Evolutionary conservation across 2,888 invertebrate genomes (phyloP).

Genomic region (Pelosia muscerda): DNA sequence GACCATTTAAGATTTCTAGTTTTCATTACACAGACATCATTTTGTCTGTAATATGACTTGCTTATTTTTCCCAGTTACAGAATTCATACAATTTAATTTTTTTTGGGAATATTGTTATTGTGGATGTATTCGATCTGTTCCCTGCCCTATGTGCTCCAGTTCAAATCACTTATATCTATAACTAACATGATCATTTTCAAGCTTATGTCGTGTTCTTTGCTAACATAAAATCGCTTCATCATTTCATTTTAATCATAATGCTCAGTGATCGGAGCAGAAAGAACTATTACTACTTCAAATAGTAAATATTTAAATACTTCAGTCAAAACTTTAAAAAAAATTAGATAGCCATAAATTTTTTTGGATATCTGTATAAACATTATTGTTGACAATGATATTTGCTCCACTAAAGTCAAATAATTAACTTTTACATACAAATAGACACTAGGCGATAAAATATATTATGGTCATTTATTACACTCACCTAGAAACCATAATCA

Average conservation of each 20-base stretch:
- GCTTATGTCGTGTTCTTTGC: constrained; percentile 76
- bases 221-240: constrained; percentile 75
- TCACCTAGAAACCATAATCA: background rate
- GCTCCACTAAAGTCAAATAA: background rate
- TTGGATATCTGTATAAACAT: background rate
- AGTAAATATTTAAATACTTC: background rate
- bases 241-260: constrained; percentile 56
- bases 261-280: background rate
- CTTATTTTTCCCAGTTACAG: background rate
- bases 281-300: background rate
- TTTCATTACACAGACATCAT: background rate
- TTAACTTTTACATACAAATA: background rate
- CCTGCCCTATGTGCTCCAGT: background rate
- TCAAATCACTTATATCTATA: constrained; percentile 16
- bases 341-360: no score
- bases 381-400: background rate
- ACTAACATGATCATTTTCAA: constrained; percentile 49
- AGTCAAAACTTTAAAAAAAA: no score
- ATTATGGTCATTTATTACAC: background rate
- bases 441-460: background rate
- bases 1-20: background rate
- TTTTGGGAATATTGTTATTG: background rate
- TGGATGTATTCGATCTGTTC: background rate
- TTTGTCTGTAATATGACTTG: background rate
- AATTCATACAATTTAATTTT: background rate